Evolutionary conservation across 2,888 invertebrate species (phyloP).

Genomic region (Microctonus brassicae): DNA sequence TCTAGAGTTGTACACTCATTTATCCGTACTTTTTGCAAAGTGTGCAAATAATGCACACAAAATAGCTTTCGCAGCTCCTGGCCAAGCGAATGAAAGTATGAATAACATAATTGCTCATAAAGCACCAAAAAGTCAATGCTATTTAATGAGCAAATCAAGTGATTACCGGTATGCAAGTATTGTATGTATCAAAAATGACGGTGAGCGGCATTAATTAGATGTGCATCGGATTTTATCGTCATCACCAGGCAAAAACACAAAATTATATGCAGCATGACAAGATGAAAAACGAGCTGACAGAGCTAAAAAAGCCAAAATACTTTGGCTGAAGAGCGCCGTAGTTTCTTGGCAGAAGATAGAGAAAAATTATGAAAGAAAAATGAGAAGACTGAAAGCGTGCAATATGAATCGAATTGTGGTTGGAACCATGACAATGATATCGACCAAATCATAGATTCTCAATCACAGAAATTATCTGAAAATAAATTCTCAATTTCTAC

Average conservation of each 20-base stretch:
- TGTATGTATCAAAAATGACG: constrained; percentile 35
- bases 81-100: constrained; percentile 39
- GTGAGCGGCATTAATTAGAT: constrained; percentile 27
- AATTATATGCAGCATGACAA: neutral
- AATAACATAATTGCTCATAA: constrained; percentile 37
- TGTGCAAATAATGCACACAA: constrained; percentile 1
- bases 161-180: constrained; percentile 36
- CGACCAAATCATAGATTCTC: too few relatives aligned
- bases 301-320: too few relatives aligned
- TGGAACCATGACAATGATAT: neutral
- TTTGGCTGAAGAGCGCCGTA: too few relatives aligned
- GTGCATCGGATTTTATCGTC: constrained; percentile 7
- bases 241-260: neutral
- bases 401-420: too few relatives aligned
- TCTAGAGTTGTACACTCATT: neutral
- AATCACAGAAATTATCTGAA: too few relatives aligned
- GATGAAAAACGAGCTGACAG: too few relatives aligned
- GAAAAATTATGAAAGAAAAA: too few relatives aligned
- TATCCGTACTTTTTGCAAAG: neutral
- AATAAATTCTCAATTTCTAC: neutral
- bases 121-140: constrained; percentile 39
- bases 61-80: constrained; percentile 35
- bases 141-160: constrained; percentile 31
- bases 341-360: too few relatives aligned
- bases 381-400: too few relatives aligned